Evolutionary conservation across 1,140 invertebrate genomes (phyloP).

Genomic region (Zaprionus lachaisei): DNA sequence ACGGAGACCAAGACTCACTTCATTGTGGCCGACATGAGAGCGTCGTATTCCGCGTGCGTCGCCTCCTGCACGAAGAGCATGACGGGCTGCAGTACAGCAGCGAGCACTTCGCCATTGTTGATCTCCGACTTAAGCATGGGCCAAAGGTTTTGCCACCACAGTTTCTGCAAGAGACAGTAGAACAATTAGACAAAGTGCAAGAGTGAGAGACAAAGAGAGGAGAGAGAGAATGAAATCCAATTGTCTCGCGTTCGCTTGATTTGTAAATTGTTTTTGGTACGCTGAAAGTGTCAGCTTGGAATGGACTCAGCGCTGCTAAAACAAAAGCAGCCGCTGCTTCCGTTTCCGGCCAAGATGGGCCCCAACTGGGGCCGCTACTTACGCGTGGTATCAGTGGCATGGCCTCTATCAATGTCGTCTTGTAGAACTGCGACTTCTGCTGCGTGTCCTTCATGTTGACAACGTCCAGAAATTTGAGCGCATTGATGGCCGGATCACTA

Average conservation of each 20-base stretch:
- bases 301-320: conserved; percentile 13
- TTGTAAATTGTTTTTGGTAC: conserved; percentile 67
- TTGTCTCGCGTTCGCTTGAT: conserved; percentile 65
- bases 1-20: conserved; percentile 85
- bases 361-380: conserved; percentile 78
- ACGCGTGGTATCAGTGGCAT: conserved; percentile 96
- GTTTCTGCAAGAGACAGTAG: conserved; percentile 89
- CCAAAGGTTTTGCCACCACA: conserved; percentile 97
- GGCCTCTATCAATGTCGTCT: conserved; percentile 92
- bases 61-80: conserved; percentile 94
- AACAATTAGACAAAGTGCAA: conserved; percentile 36
- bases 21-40: conserved; percentile 92
- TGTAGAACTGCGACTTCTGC: conserved; percentile 96
- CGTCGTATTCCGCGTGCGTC: conserved; percentile 92
- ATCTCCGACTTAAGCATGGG: conserved; percentile 94
- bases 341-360: conserved; percentile 36
- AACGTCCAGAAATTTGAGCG: conserved; percentile 95
- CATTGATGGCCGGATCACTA: conserved; percentile 94
- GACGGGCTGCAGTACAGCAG: conserved; percentile 94
- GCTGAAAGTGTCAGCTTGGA: conserved; percentile 35
- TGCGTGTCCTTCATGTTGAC: conserved; percentile 96
- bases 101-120: conserved; percentile 93
- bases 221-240: conserved; percentile 53
- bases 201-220: conserved; percentile 33
- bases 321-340: conserved; percentile 47